Conservation (phyloP, 2,888 invertebrate species). For the Tetrapedia diversipes region DNA sequence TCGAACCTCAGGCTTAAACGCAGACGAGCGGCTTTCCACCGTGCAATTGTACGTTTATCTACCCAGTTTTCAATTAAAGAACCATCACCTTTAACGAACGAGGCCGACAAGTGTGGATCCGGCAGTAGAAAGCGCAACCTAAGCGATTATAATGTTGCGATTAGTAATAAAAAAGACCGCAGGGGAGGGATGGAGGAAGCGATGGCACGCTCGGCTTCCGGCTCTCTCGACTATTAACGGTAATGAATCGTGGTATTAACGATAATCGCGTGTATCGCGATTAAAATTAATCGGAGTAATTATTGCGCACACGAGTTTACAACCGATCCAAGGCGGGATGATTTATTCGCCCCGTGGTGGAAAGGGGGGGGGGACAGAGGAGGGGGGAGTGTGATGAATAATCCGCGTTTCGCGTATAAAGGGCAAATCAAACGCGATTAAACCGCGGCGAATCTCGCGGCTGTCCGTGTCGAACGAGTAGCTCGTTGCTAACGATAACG, state of each 20-base stretch:
- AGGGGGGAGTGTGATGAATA: too few relatives aligned
- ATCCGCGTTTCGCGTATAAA: conserved; percentile 20
- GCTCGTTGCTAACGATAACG: conserved; percentile 15
- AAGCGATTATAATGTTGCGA: conserved; percentile 11
- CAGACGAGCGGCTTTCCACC: too few relatives aligned
- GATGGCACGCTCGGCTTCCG: not conserved
- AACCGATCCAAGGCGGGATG: conserved; percentile 23
- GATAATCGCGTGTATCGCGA: conserved; percentile 31
- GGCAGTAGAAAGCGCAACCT: too few relatives aligned
- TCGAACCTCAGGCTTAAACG: too few relatives aligned
- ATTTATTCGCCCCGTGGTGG: conserved; percentile 17
- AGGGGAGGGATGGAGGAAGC: too few relatives aligned
- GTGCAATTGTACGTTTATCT: too few relatives aligned
- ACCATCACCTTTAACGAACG: too few relatives aligned
- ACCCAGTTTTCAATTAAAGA: too few relatives aligned
- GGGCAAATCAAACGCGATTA: conserved; percentile 23
- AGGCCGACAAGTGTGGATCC: too few relatives aligned
- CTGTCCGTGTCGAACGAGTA: not conserved
- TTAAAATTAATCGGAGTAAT: conserved; percentile 39
- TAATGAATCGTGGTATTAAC: conserved; percentile 27
- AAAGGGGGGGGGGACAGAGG: too few relatives aligned
- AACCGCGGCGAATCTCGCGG: conserved; percentile 7
- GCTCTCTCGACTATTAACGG: conserved; percentile 15
- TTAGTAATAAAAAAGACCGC: conserved; percentile 10
- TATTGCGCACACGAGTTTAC: conserved; percentile 22